Evolutionary conservation across 2,888 invertebrate genomes (phyloP), one percentile per base, ranked within the genome.

Genomic region (Euphydryas editha): DNA sequence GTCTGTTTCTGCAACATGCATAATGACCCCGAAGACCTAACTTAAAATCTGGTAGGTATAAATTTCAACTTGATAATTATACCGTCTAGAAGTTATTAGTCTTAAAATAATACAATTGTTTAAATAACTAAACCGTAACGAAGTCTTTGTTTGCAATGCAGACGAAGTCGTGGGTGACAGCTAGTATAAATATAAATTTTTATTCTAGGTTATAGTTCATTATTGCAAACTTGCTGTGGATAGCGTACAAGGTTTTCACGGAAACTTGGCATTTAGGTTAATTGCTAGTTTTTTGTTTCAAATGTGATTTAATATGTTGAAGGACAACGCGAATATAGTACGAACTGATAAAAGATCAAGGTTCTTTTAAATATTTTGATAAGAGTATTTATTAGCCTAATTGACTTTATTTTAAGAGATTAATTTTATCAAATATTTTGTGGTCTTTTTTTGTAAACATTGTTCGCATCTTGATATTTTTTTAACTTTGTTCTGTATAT

Each of bases 211-310:
- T 51, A 15, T 24, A 11, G 15, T 51, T 17, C 7, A 61, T n/a
- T 42, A 13, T 20, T 8, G 39, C 39, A 15, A 18, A 59, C 57
- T 42, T 59, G 62, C 46, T 42, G 46, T 59, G 46, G 11, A 18
- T 21, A 18, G 59, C 24, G 64, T 67, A 68, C 72, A 68, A 72
- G 69, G 73, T 69, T 71, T 70, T 60, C 70, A 72, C 72, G 72
- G 70, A 66, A 66, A 57, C 66, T 68, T 66, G 59, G 69, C 73
- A 73, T 68, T 62, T 68, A 60, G 73, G 73, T 73, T 72, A 73
- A 73, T 73, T 17, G 51, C 58, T 54, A 20, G 47, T 44, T 57
- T 49, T 47, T 17, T 20, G 18, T 20, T 5, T 47, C 20, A 47
- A n/a, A 11, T 20, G 18, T 47, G 20, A 47, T 13, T 18, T 46